phyloP scores from a whole-genome alignment of 2,113 vertebrate species.

The Sminthopsis crassicaudata region DNA sequence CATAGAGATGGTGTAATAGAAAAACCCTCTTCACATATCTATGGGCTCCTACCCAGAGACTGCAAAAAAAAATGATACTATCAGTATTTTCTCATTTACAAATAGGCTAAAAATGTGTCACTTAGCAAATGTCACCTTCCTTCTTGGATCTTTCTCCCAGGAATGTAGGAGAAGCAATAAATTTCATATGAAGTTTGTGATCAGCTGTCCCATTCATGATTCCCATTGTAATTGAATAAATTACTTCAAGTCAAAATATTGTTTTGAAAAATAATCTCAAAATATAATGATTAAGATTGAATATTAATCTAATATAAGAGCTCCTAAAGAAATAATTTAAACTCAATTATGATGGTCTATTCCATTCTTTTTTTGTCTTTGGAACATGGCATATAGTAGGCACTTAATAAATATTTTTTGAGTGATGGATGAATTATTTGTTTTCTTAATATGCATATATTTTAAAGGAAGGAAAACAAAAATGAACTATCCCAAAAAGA shows the following conservation, averaged over 20 bases:
- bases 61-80: too few relatives aligned
- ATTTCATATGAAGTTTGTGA: constrained; percentile 56
- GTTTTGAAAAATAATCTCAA: neutral
- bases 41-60: neutral
- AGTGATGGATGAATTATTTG: too few relatives aligned
- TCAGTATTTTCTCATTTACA: constrained; percentile 29
- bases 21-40: neutral
- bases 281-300: neutral
- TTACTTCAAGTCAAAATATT: constrained; percentile 67
- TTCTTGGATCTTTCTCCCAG: constrained; percentile 16
- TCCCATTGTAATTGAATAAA: constrained; percentile 51
- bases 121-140: neutral
- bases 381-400: too few relatives aligned
- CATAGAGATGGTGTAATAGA: neutral
- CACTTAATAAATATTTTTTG: neutral
- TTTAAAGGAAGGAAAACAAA: too few relatives aligned
- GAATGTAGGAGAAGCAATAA: constrained; percentile 53
- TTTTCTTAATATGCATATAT: too few relatives aligned
- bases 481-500: too few relatives aligned
- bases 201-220: constrained; percentile 19
- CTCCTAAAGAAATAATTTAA: neutral
- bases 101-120: constrained; percentile 56
- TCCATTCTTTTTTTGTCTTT: neutral
- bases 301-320: neutral
- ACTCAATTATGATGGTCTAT: neutral